Percentiles rank a stretch among this genome's conserved stretches.
phyloP scores from a whole-genome alignment of 2,888 invertebrate genomes.

The Leucoptera coffeella region DNA sequence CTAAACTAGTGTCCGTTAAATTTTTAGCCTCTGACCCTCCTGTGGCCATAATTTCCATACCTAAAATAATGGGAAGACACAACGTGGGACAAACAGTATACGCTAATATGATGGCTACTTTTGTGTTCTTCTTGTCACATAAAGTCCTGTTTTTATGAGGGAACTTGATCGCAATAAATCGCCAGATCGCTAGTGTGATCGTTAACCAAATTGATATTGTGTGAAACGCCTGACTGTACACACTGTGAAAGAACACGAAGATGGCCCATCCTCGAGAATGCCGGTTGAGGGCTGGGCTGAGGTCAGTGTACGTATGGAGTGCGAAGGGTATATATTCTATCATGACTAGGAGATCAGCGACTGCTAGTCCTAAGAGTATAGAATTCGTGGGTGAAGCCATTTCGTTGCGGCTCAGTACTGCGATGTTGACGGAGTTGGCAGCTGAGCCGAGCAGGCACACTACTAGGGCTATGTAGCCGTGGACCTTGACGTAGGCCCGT shows the following conservation, averaged over 20 bases:
- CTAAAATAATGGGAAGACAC: slow-evolving; percentile 77
- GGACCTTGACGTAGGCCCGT: slow-evolving; percentile 61
- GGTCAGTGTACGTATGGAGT: slow-evolving; percentile 67
- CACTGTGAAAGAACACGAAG: slow-evolving; percentile 82
- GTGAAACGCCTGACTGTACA: slow-evolving; percentile 82
- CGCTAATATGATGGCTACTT: slow-evolving; percentile 67
- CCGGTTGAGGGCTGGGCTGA: slow-evolving; percentile 32
- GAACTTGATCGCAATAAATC: slow-evolving; percentile 82
- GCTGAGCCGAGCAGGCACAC: slow-evolving; percentile 87
- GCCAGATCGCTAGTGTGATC: slow-evolving; percentile 87
- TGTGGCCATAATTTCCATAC: slow-evolving; percentile 61
- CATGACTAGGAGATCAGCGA: slow-evolving; percentile 90
- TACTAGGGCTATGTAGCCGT: slow-evolving; percentile 79
- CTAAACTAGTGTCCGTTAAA: slow-evolving; percentile 1
- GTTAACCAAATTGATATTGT: slow-evolving; percentile 93
- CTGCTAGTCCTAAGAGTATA: slow-evolving; percentile 85
- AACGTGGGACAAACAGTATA: slow-evolving; percentile 78
- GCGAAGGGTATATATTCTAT: slow-evolving; percentile 89
- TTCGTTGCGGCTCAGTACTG: slow-evolving; percentile 81
- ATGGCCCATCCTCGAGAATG: slow-evolving; percentile 70
- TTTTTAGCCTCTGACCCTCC: slow-evolving; percentile 4
- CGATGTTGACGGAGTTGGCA: slow-evolving; percentile 84
- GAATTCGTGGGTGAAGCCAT: slow-evolving; percentile 91
- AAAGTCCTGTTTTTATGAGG: slow-evolving; percentile 75
- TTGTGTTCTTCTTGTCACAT: slow-evolving; percentile 75